Evolutionary conservation across 2,888 invertebrate species (phyloP).

Genomic region (Pharmacophagus antenor): DNA sequence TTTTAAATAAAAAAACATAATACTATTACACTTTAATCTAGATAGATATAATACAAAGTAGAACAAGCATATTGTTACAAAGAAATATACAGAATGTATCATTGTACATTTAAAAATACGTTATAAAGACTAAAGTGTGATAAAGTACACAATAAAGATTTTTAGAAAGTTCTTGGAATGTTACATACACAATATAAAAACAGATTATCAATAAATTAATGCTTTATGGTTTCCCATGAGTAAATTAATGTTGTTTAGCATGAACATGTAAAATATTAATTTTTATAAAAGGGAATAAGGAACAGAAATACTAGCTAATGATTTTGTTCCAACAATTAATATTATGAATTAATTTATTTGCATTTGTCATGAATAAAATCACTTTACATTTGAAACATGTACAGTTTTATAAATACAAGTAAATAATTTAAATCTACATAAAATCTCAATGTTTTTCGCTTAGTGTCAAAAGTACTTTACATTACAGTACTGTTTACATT

Average conservation of each 20-base stretch:
- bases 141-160: neutral
- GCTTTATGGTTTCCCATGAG: neutral
- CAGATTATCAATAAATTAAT: slow-evolving; percentile 18
- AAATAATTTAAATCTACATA: slow-evolving; percentile 24
- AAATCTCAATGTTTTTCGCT: slow-evolving; percentile 3
- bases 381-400: too few species aligned
- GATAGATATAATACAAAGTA: slow-evolving; percentile 31
- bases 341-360: neutral
- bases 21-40: slow-evolving; percentile 11
- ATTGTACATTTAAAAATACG: slow-evolving; percentile 8
- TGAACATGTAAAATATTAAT: neutral
- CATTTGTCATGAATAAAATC: neutral
- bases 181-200: slow-evolving; percentile 33
- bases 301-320: too few species aligned
- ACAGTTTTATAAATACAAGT: slow-evolving; percentile 4
- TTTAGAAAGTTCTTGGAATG: slow-evolving; percentile 48
- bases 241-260: too few species aligned
- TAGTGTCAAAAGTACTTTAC: slow-evolving; percentile 12
- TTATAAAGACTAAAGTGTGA: slow-evolving; percentile 27
- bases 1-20: neutral
- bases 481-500: slow-evolving; percentile 7
- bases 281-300: neutral
- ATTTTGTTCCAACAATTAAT: too few species aligned
- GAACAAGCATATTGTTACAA: slow-evolving; percentile 34
- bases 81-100: slow-evolving; percentile 37